Evolutionary conservation across 1,140 invertebrate species (phyloP), one percentile per base, ranked within the genome.

Genomic region (Epicauta chinensis): DNA sequence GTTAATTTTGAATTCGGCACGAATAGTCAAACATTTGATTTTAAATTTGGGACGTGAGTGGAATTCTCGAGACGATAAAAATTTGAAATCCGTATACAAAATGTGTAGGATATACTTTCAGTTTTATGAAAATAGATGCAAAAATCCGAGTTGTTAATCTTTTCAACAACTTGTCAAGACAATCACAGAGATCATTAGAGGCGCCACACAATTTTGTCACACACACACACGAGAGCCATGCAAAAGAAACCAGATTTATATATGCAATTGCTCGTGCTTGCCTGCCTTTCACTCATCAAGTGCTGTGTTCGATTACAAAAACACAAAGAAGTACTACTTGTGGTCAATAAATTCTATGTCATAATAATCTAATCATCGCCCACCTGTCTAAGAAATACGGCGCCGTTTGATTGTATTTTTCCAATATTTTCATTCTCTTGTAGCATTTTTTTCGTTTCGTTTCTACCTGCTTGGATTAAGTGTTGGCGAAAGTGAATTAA

Each of bases 351-450:
- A 47, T 47, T 47, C 45, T 37, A 47, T 47, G 45, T 47, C 45
- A 47, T 47, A 23, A 23, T 23, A 47, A 47, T 47, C 45, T 47
- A 47, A 47, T 47, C 44, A 54, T 54, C 52, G 52, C 52, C 52
- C 52, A 54, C 52, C 44, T 54, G 43, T 37, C 36, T 45, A 54
- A 23, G 52, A 54, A 54, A 54, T 54, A 43, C 52, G 52, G 52
- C 52, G 52, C 52, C 52, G 52, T 47, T 37, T 47, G 4, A 23
- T 23, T 23, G 31, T 34, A 36, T 46, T 47, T 47, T 16, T 47
- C 13, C 14, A 16, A n/a, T 23, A 30, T 47, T 47, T 47, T 47
- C 35, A 38, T 29, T 38, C 35, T 35, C 16, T 16, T 46, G 16
- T 29, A 38, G 7, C 23, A 23, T 7, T 23, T 23, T 23, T 23